Evolutionary conservation across 2,113 vertebrate genomes (phyloP), one percentile per base, ranked within the genome.

Genomic region (Triplophysa tibetana): DNA sequence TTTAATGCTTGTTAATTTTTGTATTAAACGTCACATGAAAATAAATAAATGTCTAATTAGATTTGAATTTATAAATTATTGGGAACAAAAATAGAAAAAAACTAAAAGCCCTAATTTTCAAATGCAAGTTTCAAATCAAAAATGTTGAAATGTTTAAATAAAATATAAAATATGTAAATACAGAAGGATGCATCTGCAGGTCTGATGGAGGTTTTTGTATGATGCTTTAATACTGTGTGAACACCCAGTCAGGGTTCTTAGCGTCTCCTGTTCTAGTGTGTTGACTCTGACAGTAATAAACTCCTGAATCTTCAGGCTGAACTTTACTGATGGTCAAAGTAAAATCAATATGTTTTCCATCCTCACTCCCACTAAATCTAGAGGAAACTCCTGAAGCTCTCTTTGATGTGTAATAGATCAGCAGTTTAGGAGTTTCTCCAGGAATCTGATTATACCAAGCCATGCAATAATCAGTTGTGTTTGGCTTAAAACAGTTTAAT

Each of bases 261-360:
- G 0, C 12, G 0, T 1, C 14, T 2, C 0, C 58, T 78, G 3
- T 1, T 9, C 17, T 54, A 48, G 76, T 5, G 1, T 70, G 4
- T 70, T 1, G 0, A 79, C 77, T 70, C 67, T 62, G 54, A 62
- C 77, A 70, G 67, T 79, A 79, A 79, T 79, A 79, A 70, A 16
- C 68, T 72, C 77, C 79, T 38, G 72, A 60, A 81, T 81, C 63
- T 61, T 81, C 63, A 81, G 79, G 63, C 54, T 81, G 62, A 9
- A 80, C 79, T 45, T 11, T 12, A 67, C 50, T 75, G 70, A 81
- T 67, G 2, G 21, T 81, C 62, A 81, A 10, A 38, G 64, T 54
- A 16, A 80, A 58, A 29, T 67, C 63, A 4, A 33, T 81, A 0
- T 61, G 3, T 7, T 74, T 23, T 64, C 26, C 78, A 45, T 2